These are phyloP conservation scores for Drosophila mimica DNA, from an alignment of 2,888 invertebrate species.

Conservation along the genomic window DNA sequence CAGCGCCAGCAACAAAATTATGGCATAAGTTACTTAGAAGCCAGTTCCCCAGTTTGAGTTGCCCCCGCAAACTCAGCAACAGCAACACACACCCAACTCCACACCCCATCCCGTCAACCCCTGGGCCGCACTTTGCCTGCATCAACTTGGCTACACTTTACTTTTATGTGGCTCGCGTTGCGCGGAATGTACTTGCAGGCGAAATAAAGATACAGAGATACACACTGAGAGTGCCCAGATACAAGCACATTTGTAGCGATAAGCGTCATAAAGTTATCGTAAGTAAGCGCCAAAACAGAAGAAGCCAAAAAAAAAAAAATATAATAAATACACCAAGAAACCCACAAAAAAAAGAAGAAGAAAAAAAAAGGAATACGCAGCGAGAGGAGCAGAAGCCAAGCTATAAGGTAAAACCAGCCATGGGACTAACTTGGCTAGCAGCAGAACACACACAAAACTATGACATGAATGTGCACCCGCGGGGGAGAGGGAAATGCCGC, in stretches of 20 bases:
- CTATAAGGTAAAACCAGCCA: slow-evolving; percentile 56
- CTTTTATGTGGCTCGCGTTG: slow-evolving; percentile 69
- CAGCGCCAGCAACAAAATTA: slow-evolving; percentile 63
- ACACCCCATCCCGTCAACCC: neutral
- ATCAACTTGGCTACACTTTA: slow-evolving; percentile 78
- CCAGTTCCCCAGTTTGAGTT: slow-evolving; percentile 45
- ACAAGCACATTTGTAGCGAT: slow-evolving; percentile 80
- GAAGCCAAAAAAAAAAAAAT: slow-evolving; percentile 48
- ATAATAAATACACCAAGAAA: slow-evolving; percentile 2
- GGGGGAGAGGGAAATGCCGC: neutral
- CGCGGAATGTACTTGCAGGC: slow-evolving; percentile 77
- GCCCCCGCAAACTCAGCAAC: slow-evolving; percentile 3
- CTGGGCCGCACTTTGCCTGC: slow-evolving; percentile 41
- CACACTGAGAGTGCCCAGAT: slow-evolving; percentile 61
- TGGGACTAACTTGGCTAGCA: slow-evolving; percentile 39
- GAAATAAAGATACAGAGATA: slow-evolving; percentile 79
- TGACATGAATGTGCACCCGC: slow-evolving; percentile 45
- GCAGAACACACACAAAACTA: slow-evolving; percentile 51
- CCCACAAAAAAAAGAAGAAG: neutral
- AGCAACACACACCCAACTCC: neutral
- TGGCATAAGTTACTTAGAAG: slow-evolving; percentile 79
- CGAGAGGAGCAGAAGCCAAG: slow-evolving; percentile 39
- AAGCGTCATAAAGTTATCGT: slow-evolving; percentile 81
- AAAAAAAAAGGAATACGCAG: slow-evolving; percentile 10
- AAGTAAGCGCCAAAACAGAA: slow-evolving; percentile 76